These are phyloP conservation scores for Parapsyche elsis DNA, from an alignment of 1,140 invertebrate genomes.

Conservation along the genomic window DNA sequence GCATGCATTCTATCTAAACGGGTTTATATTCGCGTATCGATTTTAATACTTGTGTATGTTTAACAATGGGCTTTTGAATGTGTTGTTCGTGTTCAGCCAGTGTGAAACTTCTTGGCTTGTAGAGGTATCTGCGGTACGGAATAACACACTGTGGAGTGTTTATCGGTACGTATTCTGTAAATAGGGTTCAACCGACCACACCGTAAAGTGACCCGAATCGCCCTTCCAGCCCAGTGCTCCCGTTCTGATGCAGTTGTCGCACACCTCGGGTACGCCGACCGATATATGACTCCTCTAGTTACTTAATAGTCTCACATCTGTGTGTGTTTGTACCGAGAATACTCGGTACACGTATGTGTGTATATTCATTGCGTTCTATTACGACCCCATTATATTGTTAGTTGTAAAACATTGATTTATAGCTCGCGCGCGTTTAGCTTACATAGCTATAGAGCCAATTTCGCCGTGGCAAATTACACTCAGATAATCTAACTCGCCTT, in stretches of 20 bases:
- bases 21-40: too few relatives aligned
- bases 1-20: too few relatives aligned
- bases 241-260: conserved; percentile 33
- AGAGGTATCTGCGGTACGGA: background rate
- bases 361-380: background rate
- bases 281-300: background rate
- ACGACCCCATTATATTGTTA: background rate
- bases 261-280: background rate
- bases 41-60: background rate
- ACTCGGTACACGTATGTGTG: background rate
- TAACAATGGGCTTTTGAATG: conserved; percentile 11
- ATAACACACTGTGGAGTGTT: conserved; percentile 10
- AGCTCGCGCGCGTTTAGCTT: background rate
- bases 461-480: conserved; percentile 13
- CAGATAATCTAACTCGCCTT: conserved; percentile 20
- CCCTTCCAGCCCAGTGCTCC: conserved; percentile 25
- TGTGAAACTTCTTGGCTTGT: conserved; percentile 20
- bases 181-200: conserved; percentile 35
- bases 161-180: conserved; percentile 30
- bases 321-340: background rate
- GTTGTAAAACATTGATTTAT: conserved; percentile 23
- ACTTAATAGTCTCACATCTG: background rate
- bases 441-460: background rate
- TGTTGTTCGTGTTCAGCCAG: conserved; percentile 25
- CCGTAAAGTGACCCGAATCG: conserved; percentile 41